Evolutionary conservation across 2,888 invertebrate genomes (phyloP), one percentile per base, ranked within the genome.

Genomic region (Lasioglossum zephyrum): DNA sequence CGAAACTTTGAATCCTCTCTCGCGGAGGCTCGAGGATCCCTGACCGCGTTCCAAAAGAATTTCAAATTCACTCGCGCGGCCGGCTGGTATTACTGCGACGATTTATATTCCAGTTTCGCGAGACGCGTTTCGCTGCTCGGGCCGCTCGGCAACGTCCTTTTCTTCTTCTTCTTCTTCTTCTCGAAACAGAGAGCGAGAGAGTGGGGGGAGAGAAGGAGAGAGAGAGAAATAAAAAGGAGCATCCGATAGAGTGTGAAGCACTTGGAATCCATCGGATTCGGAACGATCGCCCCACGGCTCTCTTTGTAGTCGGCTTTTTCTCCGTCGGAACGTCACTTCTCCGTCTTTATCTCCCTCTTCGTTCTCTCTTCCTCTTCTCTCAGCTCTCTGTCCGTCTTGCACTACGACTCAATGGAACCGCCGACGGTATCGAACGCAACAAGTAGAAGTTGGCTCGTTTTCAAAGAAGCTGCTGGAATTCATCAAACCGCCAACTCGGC

Each of bases 361-460:
- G 36, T 70, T 47, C 44, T 47, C 31, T 4, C 22, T 80, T 66
- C 41, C 36, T 60, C 63, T 57, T 72, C n/a, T 77, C 73, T 81
- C 36, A 18, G n/a, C 36, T 73, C 70, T 84, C 73, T 66, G 49
- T 77, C 69, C 73, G 72, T 36, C 69, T 60, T 66, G 79, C 72
- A 26, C 41, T 69, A 80, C 81, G 85, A 84, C 88, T 89, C 86
- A 87, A 89, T 87, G 87, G 81, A 89, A 91, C 82, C 22, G 53
- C 53, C 9, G 87, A 74, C 83, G 81, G 84, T 86, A 91, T 92
- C 89, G 87, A 91, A 90, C 85, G 93, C 92, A 92, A 92, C 92
- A 92, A 92, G 92, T 92, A 91, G 91, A 91, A 92, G 91, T 91
- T 91, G 93, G 91, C 92, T 88, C 89, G 88, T 89, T 91, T 92